Percentiles rank a stretch among this genome's conserved stretches.
Evolutionary conservation across 2,113 vertebrate genomes (phyloP).

Genomic region (Megaptera novaeangliae): DNA sequence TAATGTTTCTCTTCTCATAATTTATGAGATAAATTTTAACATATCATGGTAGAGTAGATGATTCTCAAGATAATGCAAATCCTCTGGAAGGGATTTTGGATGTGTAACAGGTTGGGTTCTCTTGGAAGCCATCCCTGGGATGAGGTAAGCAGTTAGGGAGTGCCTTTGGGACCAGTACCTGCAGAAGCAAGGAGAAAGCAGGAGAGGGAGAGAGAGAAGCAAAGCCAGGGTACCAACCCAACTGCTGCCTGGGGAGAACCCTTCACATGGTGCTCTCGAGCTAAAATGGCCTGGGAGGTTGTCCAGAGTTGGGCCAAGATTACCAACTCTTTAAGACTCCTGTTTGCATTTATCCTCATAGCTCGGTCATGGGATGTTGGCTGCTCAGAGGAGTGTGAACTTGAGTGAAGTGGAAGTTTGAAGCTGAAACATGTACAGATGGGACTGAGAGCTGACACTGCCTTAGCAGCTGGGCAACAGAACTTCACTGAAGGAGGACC

Average conservation of each 20-base stretch:
- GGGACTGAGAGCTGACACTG: background rate
- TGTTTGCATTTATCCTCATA: background rate
- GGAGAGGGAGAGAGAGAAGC: fast-evolving
- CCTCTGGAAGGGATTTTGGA: background rate
- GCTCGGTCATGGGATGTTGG: background rate
- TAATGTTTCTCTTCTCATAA: background rate
- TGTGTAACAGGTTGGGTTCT: background rate
- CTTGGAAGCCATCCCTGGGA: background rate
- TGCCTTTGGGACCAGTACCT: background rate
- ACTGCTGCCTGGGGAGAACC: background rate
- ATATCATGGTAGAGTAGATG: background rate
- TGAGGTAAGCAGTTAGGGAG: background rate
- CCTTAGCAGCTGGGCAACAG: background rate
- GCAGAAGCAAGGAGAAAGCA: background rate
- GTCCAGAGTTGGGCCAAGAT: background rate
- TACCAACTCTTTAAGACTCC: background rate
- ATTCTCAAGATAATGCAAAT: background rate
- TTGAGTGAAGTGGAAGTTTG: background rate
- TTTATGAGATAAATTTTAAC: background rate
- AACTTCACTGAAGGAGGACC: background rate
- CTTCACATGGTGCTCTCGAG: fast-evolving
- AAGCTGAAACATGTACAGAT: background rate
- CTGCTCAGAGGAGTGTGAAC: background rate
- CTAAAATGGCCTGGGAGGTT: background rate
- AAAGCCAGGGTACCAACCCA: too few relatives aligned